Base-by-base conservation (phyloP, 2,797 vertebrate species). In the Syndactyla subalaris region DNA sequence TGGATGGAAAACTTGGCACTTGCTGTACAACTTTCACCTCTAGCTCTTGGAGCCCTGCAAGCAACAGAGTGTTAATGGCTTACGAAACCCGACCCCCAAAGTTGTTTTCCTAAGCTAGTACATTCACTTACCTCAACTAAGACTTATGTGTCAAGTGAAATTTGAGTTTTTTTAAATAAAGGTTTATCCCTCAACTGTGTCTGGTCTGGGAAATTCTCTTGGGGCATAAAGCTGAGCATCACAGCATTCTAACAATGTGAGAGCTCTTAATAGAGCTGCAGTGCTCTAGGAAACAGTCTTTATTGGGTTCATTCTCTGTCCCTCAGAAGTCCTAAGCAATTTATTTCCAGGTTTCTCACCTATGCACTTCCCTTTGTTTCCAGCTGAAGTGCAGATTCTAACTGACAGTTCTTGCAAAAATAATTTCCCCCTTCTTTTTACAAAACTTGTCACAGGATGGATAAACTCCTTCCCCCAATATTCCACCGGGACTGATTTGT, bases 91-190 rank as follows among this genome's bases (percentile, higher is more conserved):
- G 61, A 13, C 71, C 77, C 81, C 74, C 14, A 73, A 66, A 73
- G 67, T 65, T 88, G 55, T 93, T 93, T 88, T 95, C 73, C 67
- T 85, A 95, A 96, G 92, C 92, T 86, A 83, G 83, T 76, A 86
- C 80, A 36, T 77, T 85, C 88, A 95, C 76, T 97, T 97, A 97
- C 97, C 97, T 97, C 97, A 97, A 83, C 55, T 41, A 54, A 82
- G 83, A 94, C 46, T 58, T 92, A 38, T 0, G 36, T 94, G 72
- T 96, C 89, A 95, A 95, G 89, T 94, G 82, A 95, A 85, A 77
- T 90, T 59, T 85, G 65, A 67, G 18, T 74, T 97, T 95, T 96
- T 92, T 86, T 3, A 79, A 97, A 95, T 95, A 97, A 97, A 95
- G 75, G 61, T 96, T 92, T 89, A 83, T 93, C 61, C 88, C 61